A percentile compares a stretch with the other conserved stretches of the same genome.
Evolutionary conservation across 2,113 vertebrate species (phyloP).

Genomic region (Ochotona curzoniae): DNA sequence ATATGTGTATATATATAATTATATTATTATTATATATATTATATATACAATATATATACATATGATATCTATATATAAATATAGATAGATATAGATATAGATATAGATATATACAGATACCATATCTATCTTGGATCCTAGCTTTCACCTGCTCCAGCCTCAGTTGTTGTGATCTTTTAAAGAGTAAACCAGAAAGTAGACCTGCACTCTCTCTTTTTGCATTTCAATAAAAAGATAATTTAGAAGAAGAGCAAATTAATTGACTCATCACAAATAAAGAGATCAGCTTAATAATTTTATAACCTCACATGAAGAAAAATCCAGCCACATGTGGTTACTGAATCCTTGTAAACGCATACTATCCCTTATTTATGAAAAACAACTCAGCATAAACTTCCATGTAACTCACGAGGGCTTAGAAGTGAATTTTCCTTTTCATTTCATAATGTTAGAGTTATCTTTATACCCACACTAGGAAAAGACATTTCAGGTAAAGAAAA

Average conservation of each 20-base stretch:
- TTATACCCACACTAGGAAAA: not conserved
- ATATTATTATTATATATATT: too few relatives aligned
- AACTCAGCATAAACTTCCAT: not conserved
- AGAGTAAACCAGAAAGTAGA: too few relatives aligned
- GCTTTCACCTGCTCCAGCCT: too few relatives aligned
- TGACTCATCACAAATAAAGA: not conserved
- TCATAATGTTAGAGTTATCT: not conserved
- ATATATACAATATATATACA: too few relatives aligned
- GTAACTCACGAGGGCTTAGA: not conserved
- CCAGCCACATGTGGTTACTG: not conserved
- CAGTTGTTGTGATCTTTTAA: too few relatives aligned
- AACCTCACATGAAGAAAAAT: not conserved
- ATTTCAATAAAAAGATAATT: not conserved
- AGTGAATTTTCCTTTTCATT: not conserved
- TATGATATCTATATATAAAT: too few relatives aligned
- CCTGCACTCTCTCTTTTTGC: too few relatives aligned
- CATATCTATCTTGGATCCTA: too few relatives aligned
- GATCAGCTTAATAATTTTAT: not conserved
- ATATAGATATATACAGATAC: too few relatives aligned
- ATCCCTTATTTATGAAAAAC: not conserved
- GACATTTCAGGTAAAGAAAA: not conserved
- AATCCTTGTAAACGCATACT: not conserved
- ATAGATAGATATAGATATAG: too few relatives aligned
- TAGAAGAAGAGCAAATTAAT: not conserved
- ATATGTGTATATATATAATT: too few relatives aligned